These are phyloP conservation scores for Caradrina kadenii DNA, from an alignment of 2,888 invertebrate genomes.

Conservation along the genomic window DNA sequence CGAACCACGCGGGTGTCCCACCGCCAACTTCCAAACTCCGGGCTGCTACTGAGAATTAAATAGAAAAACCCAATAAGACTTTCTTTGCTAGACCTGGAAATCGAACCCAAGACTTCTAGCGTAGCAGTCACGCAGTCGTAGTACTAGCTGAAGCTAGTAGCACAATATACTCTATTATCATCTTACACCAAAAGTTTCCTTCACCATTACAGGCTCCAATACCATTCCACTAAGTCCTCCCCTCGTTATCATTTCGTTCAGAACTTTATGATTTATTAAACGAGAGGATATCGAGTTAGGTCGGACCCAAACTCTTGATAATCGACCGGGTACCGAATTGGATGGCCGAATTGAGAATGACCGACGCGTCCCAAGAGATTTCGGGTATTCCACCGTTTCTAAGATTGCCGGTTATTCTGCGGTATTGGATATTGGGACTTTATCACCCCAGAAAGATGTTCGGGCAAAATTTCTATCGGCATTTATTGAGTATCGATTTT, in stretches of 20 bases:
- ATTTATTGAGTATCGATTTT: slow-evolving; percentile 43
- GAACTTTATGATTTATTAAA: slow-evolving; percentile 51
- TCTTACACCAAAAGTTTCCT: not conserved
- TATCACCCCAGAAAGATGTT: slow-evolving; percentile 30
- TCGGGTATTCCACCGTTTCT: slow-evolving; percentile 31
- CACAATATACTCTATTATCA: no score
- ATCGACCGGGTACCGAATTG: slow-evolving; percentile 53
- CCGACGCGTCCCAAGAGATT: slow-evolving; percentile 44
- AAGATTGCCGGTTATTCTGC: slow-evolving; percentile 52
- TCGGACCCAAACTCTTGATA: slow-evolving; percentile 37
- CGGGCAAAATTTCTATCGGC: slow-evolving; percentile 19
- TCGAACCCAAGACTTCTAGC: no score
- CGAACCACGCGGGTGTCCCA: no score
- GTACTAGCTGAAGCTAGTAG: no score
- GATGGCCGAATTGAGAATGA: slow-evolving; percentile 42
- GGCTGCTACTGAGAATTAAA: no score
- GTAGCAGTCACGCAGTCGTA: no score
- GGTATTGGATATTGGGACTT: slow-evolving; percentile 49
- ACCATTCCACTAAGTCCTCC: slow-evolving; percentile 6
- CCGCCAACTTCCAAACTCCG: no score
- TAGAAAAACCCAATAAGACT: no score
- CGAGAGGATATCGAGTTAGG: slow-evolving; percentile 18
- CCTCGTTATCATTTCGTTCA: slow-evolving; percentile 28
- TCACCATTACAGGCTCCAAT: slow-evolving; percentile 26
- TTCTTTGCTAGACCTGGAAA: no score